Conservation (phyloP, 1,140 invertebrate species). For the Venustaconcha ellipsiformis region DNA sequence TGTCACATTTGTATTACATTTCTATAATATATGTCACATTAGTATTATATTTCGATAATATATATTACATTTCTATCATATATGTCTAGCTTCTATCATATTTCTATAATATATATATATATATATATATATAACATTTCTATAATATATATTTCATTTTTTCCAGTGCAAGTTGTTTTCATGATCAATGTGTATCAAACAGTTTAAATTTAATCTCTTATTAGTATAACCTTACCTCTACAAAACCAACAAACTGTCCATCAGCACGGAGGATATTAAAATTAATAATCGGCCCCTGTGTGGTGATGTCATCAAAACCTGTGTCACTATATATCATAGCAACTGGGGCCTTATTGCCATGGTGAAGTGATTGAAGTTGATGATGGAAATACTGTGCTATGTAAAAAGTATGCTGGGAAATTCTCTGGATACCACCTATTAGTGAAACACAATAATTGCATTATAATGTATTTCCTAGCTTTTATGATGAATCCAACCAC, state of each 20-base stretch:
- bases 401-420: conserved; percentile 81
- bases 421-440: conserved; percentile 76
- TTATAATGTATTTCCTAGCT: background rate
- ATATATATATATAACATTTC: no score
- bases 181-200: no score
- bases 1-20: no score
- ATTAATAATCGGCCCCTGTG: conserved; percentile 88
- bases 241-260: conserved; percentile 87
- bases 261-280: conserved; percentile 87
- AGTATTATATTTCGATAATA: no score
- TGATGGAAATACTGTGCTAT: conserved; percentile 81
- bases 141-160: no score
- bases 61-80: no score
- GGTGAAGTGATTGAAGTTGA: conserved; percentile 76
- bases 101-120: no score
- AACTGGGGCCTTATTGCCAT: conserved; percentile 81
- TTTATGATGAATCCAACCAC: background rate
- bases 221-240: conserved; percentile 76
- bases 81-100: no score
- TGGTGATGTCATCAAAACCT: conserved; percentile 74
- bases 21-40: no score
- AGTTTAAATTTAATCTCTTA: background rate
- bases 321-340: conserved; percentile 81
- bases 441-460: conserved; percentile 2
- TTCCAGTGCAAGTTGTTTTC: no score